Evolutionary conservation across 2,113 vertebrate species (phyloP).

Genomic region (Girardinichthys multiradiatus): DNA sequence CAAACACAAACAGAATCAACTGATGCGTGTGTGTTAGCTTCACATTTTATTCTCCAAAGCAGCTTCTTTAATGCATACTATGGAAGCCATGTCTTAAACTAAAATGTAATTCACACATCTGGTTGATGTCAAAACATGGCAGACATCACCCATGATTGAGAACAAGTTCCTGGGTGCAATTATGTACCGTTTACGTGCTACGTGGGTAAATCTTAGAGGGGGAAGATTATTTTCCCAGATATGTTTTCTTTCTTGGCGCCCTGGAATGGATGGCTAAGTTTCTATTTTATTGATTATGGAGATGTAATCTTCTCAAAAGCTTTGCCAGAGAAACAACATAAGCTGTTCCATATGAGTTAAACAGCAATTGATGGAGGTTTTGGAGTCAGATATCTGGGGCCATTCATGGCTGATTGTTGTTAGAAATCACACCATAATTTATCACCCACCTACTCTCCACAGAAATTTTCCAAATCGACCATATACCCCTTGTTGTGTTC

Average conservation of each 20-base stretch:
- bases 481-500: neutral
- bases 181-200: constrained; percentile 16
- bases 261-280: constrained; percentile 40
- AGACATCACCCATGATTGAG: neutral
- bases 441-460: constrained; percentile 26
- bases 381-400: constrained; percentile 53
- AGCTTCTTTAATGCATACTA: neutral
- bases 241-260: constrained; percentile 17
- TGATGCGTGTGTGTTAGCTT: constrained; percentile 4
- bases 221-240: constrained; percentile 49
- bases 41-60: constrained; percentile 4
- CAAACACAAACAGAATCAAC: constrained; percentile 7
- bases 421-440: constrained; percentile 49
- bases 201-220: constrained; percentile 3
- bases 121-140: constrained; percentile 27
- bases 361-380: constrained; percentile 56
- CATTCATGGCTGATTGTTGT: constrained; percentile 49
- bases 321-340: constrained; percentile 57
- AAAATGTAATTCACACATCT: constrained; percentile 49
- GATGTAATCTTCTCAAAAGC: constrained; percentile 79
- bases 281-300: constrained; percentile 76
- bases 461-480: constrained; percentile 14
- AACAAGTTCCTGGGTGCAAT: neutral
- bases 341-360: constrained; percentile 60
- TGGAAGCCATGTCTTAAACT: constrained; percentile 16